Conservation (phyloP, 2,113 vertebrate species). For the Rallus limicola region DNA sequence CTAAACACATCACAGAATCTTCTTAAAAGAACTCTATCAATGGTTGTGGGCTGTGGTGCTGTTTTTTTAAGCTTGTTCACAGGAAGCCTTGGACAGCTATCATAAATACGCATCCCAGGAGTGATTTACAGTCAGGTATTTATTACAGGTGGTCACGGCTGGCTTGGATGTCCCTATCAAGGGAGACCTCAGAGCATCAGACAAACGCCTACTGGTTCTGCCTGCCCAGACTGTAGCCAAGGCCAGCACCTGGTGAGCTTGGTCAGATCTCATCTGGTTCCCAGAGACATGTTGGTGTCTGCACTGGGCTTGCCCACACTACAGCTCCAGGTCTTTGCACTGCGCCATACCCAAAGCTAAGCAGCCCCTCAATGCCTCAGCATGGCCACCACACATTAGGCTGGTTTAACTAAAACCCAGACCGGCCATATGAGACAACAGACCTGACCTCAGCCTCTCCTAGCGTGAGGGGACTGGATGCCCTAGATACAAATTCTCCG, state of each 20-base stretch:
- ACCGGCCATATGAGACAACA: rapidly evolving
- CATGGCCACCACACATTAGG: neutral
- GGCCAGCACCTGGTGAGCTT: neutral
- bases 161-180: neutral
- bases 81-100: neutral
- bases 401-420: neutral
- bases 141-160: neutral
- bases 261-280: neutral
- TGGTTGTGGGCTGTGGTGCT: neutral
- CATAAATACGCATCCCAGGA: neutral
- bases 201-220: neutral
- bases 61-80: neutral
- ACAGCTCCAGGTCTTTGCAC: neutral
- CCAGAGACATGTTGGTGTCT: neutral
- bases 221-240: neutral
- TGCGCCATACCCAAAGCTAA: neutral
- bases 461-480: rapidly evolving
- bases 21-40: neutral
- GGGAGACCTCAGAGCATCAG: neutral
- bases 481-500: neutral
- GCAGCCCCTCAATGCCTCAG: neutral
- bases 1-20: neutral
- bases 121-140: neutral
- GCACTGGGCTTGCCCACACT: neutral
- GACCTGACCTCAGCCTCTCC: neutral